Conservation (phyloP, 2,888 invertebrate genomes). For the Ctenicera cuprea region DNA sequence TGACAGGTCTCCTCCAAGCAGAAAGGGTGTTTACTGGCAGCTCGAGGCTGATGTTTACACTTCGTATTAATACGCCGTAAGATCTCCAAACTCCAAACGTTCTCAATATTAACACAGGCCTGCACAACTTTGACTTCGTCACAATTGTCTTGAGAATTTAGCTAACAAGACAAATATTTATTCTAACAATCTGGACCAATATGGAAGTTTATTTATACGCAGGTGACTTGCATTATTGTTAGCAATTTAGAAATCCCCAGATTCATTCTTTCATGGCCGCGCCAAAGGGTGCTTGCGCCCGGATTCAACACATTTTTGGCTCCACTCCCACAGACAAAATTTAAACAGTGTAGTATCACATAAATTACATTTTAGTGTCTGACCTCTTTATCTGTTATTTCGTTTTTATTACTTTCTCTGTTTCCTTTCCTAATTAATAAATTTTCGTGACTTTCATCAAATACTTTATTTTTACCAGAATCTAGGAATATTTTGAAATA, state of each 20-base stretch:
- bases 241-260: background rate
- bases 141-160: conserved; percentile 42
- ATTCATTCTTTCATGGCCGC: too few relatives aligned
- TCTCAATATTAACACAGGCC: conserved; percentile 41
- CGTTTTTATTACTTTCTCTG: too few relatives aligned
- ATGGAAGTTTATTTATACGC: background rate
- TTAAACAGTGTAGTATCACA: too few relatives aligned
- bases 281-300: too few relatives aligned
- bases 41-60: conserved; percentile 47
- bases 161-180: conserved; percentile 43
- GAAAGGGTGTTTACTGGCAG: conserved; percentile 50
- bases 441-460: too few relatives aligned
- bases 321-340: too few relatives aligned
- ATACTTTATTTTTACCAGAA: too few relatives aligned
- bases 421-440: too few relatives aligned
- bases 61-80: conserved; percentile 46
- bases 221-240: background rate
- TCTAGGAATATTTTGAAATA: too few relatives aligned
- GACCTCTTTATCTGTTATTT: too few relatives aligned
- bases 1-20: conserved; percentile 45
- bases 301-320: too few relatives aligned
- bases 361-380: too few relatives aligned
- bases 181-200: conserved; percentile 9
- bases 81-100: conserved; percentile 44
- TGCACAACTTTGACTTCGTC: conserved; percentile 30